These are phyloP conservation scores for Tetheella fluctuosa DNA, from an alignment of 2,888 invertebrate genomes.

Conservation along the genomic window DNA sequence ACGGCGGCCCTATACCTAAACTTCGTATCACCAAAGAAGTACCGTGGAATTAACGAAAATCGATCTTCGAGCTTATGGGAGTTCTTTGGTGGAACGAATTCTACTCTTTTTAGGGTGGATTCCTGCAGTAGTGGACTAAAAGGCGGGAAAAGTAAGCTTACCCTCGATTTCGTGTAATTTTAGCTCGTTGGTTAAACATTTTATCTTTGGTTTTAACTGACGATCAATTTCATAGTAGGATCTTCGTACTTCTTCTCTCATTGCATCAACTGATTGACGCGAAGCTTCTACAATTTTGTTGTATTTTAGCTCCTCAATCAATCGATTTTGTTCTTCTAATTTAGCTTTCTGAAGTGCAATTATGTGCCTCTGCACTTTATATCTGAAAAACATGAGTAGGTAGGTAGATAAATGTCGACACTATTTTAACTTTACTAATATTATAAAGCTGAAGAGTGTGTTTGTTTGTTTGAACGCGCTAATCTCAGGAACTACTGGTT, in stretches of 20 bases:
- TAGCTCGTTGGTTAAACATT: slow-evolving; percentile 77
- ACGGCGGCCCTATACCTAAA: too few relatives aligned
- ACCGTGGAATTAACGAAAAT: too few relatives aligned
- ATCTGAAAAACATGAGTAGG: slow-evolving; percentile 61
- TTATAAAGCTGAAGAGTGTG: too few relatives aligned
- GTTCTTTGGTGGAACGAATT: too few relatives aligned
- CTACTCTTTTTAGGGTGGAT: too few relatives aligned
- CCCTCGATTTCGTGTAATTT: slow-evolving; percentile 75
- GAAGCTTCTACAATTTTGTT: slow-evolving; percentile 88
- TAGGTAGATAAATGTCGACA: background rate
- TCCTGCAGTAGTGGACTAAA: too few relatives aligned
- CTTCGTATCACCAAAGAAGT: too few relatives aligned
- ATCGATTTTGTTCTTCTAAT: slow-evolving; percentile 87
- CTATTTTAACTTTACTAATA: background rate
- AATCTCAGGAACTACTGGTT: too few relatives aligned
- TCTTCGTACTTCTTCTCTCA: slow-evolving; percentile 83
- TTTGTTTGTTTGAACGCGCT: too few relatives aligned
- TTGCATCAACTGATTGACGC: slow-evolving; percentile 81
- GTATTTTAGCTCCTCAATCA: slow-evolving; percentile 89
- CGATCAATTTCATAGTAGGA: slow-evolving; percentile 83
- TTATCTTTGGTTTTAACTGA: slow-evolving; percentile 83
- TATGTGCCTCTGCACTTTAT: slow-evolving; percentile 88
- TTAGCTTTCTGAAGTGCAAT: slow-evolving; percentile 89
- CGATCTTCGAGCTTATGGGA: too few relatives aligned
- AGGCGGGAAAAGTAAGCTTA: slow-evolving; percentile 29